Evolutionary conservation across 2,797 vertebrate genomes (phyloP).

Genomic region (Halcyon leucocephala): DNA sequence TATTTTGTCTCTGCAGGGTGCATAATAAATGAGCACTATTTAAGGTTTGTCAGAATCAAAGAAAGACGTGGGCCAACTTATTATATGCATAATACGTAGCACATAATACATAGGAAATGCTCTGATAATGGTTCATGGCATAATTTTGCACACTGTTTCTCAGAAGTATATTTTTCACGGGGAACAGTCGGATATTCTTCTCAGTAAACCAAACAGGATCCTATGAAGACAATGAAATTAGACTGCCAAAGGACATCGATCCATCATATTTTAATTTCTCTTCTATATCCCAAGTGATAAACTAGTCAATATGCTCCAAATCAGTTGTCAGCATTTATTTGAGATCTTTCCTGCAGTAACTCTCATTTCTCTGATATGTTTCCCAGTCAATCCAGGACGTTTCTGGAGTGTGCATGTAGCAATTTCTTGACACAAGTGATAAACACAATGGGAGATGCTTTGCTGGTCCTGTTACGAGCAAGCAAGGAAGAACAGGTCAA

Average conservation of each 20-base stretch:
- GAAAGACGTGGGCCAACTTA: rapidly evolving
- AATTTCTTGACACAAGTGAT: neutral
- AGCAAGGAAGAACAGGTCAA: neutral
- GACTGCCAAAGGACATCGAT: neutral
- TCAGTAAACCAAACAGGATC: neutral
- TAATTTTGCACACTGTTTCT: neutral
- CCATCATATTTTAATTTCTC: neutral
- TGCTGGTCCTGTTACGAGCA: neutral
- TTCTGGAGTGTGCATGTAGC: neutral
- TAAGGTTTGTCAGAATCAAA: neutral
- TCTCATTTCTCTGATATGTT: neutral
- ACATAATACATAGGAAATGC: neutral
- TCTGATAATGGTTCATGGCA: neutral
- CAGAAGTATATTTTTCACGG: neutral
- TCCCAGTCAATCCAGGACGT: neutral
- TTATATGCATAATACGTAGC: neutral
- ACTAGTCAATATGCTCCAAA: neutral
- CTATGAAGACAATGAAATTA: neutral
- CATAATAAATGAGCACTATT: neutral
- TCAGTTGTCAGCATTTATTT: neutral
- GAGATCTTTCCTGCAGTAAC: neutral
- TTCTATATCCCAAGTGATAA: neutral
- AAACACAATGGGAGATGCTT: neutral
- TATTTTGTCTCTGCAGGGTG: neutral
- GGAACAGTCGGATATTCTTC: neutral